Conservation (phyloP, 2,888 invertebrate genomes). For the Augiades crinisus region DNA sequence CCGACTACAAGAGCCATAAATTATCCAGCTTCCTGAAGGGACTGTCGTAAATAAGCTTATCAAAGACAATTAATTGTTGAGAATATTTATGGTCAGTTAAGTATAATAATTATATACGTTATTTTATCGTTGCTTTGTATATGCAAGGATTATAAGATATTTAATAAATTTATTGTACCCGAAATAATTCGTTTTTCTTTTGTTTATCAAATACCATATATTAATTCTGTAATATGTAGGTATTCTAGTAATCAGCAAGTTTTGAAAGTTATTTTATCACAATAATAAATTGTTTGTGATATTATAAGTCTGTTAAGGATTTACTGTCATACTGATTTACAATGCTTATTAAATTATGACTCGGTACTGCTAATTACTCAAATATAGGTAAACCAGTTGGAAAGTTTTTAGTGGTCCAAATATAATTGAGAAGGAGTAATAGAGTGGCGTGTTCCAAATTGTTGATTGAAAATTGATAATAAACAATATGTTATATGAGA, state of each 20-base stretch:
- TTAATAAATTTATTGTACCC: conserved; percentile 38
- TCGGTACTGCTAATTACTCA: too few relatives aligned
- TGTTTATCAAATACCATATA: neutral
- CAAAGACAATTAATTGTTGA: neutral
- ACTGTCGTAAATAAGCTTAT: conserved; percentile 55
- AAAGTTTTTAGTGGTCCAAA: too few relatives aligned
- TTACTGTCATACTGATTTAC: neutral
- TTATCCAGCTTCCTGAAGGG: conserved; percentile 84
- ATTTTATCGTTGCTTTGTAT: conserved; percentile 42
- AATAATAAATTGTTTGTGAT: conserved; percentile 7
- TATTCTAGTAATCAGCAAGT: neutral
- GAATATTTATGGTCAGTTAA: neutral
- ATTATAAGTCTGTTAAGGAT: conserved; percentile 2
- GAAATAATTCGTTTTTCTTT: conserved; percentile 28
- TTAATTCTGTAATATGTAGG: neutral
- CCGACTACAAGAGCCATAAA: conserved; percentile 96
- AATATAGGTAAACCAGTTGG: too few relatives aligned
- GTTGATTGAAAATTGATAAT: too few relatives aligned
- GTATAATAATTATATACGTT: conserved; percentile 7
- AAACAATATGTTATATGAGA: too few relatives aligned
- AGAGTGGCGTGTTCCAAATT: too few relatives aligned
- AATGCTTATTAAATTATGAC: too few relatives aligned
- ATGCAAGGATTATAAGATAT: conserved; percentile 37
- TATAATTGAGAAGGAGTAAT: too few relatives aligned
- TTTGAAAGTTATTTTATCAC: neutral